phyloP scores from a whole-genome alignment of 2,113 vertebrate species.

The Paramormyrops kingsleyae region DNA sequence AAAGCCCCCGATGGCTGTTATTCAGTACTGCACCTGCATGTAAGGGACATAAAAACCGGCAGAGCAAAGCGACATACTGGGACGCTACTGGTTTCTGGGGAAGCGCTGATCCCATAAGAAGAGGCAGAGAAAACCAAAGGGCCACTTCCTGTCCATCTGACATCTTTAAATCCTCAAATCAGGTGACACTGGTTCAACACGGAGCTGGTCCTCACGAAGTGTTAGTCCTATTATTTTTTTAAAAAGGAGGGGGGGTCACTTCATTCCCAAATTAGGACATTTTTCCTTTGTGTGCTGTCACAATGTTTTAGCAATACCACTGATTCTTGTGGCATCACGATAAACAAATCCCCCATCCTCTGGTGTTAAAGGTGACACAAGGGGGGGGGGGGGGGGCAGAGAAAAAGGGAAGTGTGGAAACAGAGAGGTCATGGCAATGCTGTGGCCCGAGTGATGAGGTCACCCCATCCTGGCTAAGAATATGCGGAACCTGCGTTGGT shows the following conservation, averaged over 20 bases:
- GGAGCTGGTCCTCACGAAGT: not conserved
- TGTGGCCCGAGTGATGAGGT: not conserved
- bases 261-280: not conserved
- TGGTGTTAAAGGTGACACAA: not conserved
- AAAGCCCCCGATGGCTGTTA: not conserved
- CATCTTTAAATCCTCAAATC: not conserved
- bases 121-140: not conserved
- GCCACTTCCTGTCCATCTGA: not conserved
- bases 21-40: not conserved
- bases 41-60: not conserved
- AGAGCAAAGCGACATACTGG: not conserved
- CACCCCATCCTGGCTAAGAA: not conserved
- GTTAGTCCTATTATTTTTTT: not conserved
- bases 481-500: not conserved
- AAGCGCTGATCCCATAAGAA: not conserved
- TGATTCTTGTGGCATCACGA: not conserved
- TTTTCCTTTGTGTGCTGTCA: not conserved
- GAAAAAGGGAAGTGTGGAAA: not conserved
- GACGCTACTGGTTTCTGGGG: not conserved
- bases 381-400: no score
- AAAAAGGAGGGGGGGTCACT: not conserved
- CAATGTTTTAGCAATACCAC: not conserved
- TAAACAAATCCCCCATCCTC: not conserved
- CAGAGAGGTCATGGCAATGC: not conserved
- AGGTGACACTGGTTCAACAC: not conserved